Percentiles rank a stretch among this genome's conserved stretches.
Conservation (phyloP, 1,140 invertebrate genomes). For the Thrips palmi region DNA sequence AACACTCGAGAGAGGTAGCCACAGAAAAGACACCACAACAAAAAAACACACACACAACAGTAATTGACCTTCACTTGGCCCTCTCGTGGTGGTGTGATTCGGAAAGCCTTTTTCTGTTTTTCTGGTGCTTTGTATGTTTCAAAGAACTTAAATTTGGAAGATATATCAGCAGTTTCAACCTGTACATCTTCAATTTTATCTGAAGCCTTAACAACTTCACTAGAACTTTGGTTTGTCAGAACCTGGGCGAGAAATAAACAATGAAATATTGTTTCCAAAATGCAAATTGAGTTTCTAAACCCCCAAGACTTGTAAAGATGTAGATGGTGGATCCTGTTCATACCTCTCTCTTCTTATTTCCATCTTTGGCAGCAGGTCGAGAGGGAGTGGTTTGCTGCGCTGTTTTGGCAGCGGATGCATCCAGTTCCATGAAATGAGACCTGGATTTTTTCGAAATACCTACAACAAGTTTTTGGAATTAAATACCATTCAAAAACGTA, state of each 20-base stretch:
- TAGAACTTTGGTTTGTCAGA: too few relatives aligned
- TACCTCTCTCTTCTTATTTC: slow-evolving; percentile 3
- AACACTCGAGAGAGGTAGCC: background rate
- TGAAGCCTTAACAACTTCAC: slow-evolving; percentile 51
- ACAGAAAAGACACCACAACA: background rate
- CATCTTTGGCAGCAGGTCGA: slow-evolving; percentile 16
- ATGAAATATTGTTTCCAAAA: too few relatives aligned
- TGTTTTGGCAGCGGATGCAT: slow-evolving; percentile 37
- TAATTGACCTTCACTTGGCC: slow-evolving; percentile 37
- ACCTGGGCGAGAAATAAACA: background rate
- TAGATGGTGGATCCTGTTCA: too few relatives aligned
- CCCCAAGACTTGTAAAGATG: too few relatives aligned
- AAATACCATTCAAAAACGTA: background rate
- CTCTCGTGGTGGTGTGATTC: slow-evolving; percentile 71
- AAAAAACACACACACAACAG: slow-evolving; percentile 5
- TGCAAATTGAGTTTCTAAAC: too few relatives aligned
- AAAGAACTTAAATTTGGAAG: slow-evolving; percentile 77
- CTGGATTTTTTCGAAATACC: slow-evolving; percentile 74
- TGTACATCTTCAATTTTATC: slow-evolving; percentile 54
- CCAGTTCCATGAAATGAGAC: slow-evolving; percentile 67
- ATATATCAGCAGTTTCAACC: slow-evolving; percentile 61
- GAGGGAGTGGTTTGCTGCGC: slow-evolving; percentile 13
- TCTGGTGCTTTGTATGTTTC: slow-evolving; percentile 64
- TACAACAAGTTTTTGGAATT: slow-evolving; percentile 20
- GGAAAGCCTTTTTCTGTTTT: slow-evolving; percentile 49